Percentiles rank a stretch among this genome's conserved stretches.
Conservation (phyloP, 1,140 invertebrate species). For the Palaemon carinicauda region DNA sequence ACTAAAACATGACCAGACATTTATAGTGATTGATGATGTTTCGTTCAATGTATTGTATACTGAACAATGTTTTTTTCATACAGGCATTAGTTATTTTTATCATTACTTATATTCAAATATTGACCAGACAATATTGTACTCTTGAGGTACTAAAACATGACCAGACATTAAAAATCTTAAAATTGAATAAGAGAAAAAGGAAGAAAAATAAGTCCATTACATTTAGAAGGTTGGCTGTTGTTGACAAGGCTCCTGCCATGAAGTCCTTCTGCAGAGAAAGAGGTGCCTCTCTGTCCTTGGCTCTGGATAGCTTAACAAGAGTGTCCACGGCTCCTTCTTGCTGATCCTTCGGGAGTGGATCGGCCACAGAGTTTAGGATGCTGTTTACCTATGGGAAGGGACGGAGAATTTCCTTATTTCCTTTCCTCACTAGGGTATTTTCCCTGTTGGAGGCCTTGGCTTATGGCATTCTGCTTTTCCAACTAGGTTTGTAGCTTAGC, state of each 20-base stretch:
- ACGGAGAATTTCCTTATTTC: no score
- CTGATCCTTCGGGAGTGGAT: conserved; percentile 39
- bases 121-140: no score
- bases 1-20: no score
- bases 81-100: not conserved
- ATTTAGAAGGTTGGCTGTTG: conserved; percentile 32
- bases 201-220: not conserved
- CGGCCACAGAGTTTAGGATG: conserved; percentile 41
- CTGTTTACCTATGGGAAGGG: conserved; percentile 36
- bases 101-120: not conserved
- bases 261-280: conserved; percentile 35
- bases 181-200: not conserved
- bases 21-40: not conserved
- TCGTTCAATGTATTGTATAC: not conserved
- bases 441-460: no score
- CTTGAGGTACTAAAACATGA: no score
- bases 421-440: no score
- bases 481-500: no score
- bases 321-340: conserved; percentile 22
- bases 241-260: conserved; percentile 16
- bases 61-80: not conserved
- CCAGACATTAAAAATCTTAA: not conserved
- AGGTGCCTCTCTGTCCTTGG: conserved; percentile 28
- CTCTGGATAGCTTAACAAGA: conserved; percentile 13
- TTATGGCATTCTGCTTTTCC: no score